These are phyloP conservation scores for Carettochelys insculpta DNA, from an alignment of 2,113 vertebrate genomes.

Conservation along the genomic window DNA sequence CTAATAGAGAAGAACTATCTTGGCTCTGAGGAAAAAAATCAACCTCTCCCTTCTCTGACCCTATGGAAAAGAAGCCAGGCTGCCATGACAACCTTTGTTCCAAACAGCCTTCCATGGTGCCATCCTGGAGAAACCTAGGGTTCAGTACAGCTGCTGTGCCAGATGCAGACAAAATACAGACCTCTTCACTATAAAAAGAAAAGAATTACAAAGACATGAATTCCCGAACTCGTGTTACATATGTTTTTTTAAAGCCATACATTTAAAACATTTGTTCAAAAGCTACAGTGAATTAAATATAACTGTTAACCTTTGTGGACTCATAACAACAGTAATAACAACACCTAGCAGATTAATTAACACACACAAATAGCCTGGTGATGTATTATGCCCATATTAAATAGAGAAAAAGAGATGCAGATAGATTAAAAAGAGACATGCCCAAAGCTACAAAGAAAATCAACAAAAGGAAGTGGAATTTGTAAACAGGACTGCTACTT, in stretches of 20 bases:
- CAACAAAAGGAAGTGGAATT: not conserved
- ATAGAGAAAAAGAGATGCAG: not conserved
- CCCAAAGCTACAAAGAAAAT: not conserved
- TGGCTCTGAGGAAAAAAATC: conserved; percentile 78
- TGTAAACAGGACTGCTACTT: not conserved
- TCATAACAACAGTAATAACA: not conserved
- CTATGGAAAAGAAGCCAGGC: conserved; percentile 82
- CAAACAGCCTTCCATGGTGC: conserved; percentile 87
- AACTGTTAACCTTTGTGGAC: not conserved
- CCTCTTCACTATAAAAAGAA: conserved; percentile 89
- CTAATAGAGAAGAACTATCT: conserved; percentile 79
- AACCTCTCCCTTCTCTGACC: conserved; percentile 84
- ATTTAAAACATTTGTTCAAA: not conserved
- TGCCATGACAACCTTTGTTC: conserved; percentile 93
- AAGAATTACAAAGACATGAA: conserved; percentile 54
- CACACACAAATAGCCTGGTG: not conserved
- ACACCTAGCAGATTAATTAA: not conserved
- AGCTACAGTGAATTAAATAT: not conserved
- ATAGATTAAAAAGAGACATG: not conserved
- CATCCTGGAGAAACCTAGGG: conserved; percentile 94
- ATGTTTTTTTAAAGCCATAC: not conserved
- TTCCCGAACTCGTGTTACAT: not conserved
- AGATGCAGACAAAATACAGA: conserved; percentile 97
- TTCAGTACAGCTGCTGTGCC: conserved; percentile 96
- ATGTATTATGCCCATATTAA: not conserved